Percentiles rank a stretch among this genome's conserved stretches.
phyloP scores from a whole-genome alignment of 2,113 vertebrate species.

The Gnathonemus echidnorhynchus region DNA sequence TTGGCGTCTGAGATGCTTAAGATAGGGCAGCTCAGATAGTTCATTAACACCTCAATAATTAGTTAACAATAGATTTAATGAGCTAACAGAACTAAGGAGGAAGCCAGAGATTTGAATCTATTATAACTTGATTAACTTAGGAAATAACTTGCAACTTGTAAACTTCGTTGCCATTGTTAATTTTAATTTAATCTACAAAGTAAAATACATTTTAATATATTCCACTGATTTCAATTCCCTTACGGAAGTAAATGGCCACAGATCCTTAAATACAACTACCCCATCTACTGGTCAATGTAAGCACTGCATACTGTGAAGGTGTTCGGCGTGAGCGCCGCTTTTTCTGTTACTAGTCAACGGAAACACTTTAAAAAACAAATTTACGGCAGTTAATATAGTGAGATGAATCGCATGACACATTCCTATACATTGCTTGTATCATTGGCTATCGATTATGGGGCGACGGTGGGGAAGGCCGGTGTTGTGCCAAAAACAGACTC shows the following conservation, averaged over 20 bases:
- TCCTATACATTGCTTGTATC: background rate
- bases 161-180: background rate
- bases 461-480: background rate
- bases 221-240: background rate
- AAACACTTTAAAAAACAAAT: background rate
- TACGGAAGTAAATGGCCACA: background rate
- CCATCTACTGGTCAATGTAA: constrained; percentile 6
- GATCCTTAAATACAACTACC: background rate
- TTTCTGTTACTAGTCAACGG: background rate
- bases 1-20: background rate
- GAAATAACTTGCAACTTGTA: background rate
- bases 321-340: background rate
- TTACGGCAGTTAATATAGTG: background rate
- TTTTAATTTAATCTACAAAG: background rate
- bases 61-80: constrained; percentile 59
- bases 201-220: background rate
- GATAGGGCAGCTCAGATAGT: constrained; percentile 22
- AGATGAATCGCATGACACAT: background rate
- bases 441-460: background rate
- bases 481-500: no score
- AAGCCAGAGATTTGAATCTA: constrained; percentile 43
- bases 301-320: background rate
- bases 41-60: constrained; percentile 68
- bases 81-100: constrained; percentile 53
- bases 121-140: constrained; percentile 12